phyloP scores from a whole-genome alignment of 2,888 invertebrate species.

The Pheosia tremula region DNA sequence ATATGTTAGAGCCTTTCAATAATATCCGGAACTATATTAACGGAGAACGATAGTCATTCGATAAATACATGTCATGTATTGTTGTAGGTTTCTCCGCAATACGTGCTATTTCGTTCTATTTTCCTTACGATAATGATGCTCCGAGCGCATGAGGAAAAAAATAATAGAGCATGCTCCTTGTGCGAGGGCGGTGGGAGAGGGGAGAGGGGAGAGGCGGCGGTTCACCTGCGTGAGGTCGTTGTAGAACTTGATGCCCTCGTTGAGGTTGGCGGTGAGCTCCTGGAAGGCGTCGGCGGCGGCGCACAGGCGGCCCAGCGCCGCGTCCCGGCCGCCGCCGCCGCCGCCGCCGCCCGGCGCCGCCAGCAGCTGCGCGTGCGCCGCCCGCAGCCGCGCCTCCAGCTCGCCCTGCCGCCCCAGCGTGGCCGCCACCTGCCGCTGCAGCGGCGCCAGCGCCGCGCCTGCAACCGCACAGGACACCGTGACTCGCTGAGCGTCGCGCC shows the following conservation, averaged over 20 bases:
- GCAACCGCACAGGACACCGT: conserved; percentile 58
- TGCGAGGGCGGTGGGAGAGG: too few species aligned
- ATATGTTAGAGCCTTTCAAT: too few species aligned
- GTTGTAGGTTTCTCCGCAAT: too few species aligned
- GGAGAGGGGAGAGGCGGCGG: not conserved
- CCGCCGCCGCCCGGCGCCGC: conserved; percentile 61
- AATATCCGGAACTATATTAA: too few species aligned
- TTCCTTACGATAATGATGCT: too few species aligned
- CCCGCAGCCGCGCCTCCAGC: conserved; percentile 70
- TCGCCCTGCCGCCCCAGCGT: conserved; percentile 55
- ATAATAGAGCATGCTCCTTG: too few species aligned
- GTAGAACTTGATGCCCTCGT: conserved; percentile 98
- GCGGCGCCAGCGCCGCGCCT: conserved; percentile 82
- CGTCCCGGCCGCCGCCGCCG: conserved; percentile 88
- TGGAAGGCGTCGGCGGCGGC: conserved; percentile 96
- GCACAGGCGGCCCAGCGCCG: conserved; percentile 93
- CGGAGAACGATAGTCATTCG: too few species aligned
- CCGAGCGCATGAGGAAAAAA: too few species aligned
- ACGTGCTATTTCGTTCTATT: too few species aligned
- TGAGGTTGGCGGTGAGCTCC: conserved; percentile 95
- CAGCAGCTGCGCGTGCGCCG: conserved; percentile 84
- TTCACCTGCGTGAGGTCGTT: conserved; percentile 93
- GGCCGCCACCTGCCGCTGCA: conserved; percentile 83
- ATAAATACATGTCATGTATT: too few species aligned
- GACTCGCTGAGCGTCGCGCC: too few species aligned